phyloP scores from a whole-genome alignment of 23 tunicate species.

The Ciona savignyi region DNA sequence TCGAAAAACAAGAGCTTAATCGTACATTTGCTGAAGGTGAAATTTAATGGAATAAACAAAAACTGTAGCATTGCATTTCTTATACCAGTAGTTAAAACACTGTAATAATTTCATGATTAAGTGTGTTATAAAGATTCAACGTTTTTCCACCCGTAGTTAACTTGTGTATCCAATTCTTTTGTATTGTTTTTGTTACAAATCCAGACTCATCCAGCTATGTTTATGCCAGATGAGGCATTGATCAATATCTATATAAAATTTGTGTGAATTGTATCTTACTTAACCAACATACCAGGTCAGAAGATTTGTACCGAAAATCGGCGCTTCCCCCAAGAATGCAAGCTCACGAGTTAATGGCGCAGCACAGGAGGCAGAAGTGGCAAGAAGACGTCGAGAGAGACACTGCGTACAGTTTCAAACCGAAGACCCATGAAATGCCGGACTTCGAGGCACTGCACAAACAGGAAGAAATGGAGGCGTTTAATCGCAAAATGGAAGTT shows the following conservation, averaged over 20 bases:
- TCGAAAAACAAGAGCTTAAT: no score
- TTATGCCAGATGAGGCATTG: background rate
- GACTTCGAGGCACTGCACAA: constrained; percentile 61
- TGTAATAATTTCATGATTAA: no score
- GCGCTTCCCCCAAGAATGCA: constrained; percentile 85
- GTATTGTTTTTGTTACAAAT: no score
- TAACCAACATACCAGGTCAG: constrained; percentile 27
- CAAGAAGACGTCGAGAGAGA: constrained; percentile 17
- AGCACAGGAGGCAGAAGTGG: constrained; percentile 15
- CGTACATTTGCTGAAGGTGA: no score
- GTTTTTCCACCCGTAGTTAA: no score
- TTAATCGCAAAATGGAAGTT: constrained; percentile 5
- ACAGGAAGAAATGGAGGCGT: constrained; percentile 24
- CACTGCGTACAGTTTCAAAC: constrained; percentile 41
- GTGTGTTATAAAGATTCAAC: no score
- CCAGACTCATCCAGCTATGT: no score
- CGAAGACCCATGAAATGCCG: constrained; percentile 50
- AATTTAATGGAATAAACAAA: no score
- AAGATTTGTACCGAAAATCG: constrained; percentile 48
- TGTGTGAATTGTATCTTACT: background rate
- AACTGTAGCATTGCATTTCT: no score
- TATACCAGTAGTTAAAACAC: no score
- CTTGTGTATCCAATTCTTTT: no score
- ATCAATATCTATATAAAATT: background rate
- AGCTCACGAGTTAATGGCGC: constrained; percentile 37